These are phyloP conservation scores for Leptura quadrifasciata DNA, from an alignment of 2,888 invertebrate species.

Conservation along the genomic window DNA sequence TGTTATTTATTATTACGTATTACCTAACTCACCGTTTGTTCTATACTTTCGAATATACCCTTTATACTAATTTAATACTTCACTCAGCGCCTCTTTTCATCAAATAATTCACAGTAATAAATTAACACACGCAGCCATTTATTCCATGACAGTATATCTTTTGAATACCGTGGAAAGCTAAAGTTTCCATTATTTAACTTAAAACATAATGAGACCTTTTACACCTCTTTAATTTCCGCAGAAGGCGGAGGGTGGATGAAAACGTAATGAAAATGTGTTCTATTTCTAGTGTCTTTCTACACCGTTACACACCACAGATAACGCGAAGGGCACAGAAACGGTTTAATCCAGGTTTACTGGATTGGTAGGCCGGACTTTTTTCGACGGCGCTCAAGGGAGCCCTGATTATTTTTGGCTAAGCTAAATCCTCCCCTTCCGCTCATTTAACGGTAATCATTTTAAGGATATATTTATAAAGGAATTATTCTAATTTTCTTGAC, in stretches of 20 bases:
- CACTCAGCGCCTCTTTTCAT: background rate
- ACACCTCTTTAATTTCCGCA: constrained; percentile 63
- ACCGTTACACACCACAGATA: constrained; percentile 51
- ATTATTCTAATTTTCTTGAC: constrained; percentile 22
- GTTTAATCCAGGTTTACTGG: constrained; percentile 25
- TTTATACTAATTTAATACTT: background rate
- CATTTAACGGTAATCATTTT: constrained; percentile 24
- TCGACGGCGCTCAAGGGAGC: background rate
- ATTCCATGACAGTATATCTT: constrained; percentile 24
- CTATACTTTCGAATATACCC: background rate
- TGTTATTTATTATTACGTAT: background rate
- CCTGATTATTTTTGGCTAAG: constrained; percentile 15
- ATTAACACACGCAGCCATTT: constrained; percentile 30
- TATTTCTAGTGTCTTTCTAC: constrained; percentile 51
- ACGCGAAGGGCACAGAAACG: constrained; percentile 36
- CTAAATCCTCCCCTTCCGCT: background rate
- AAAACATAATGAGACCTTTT: constrained; percentile 51
- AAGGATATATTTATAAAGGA: background rate
- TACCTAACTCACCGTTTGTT: background rate
- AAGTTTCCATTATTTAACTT: constrained; percentile 49
- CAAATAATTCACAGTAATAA: constrained; percentile 25
- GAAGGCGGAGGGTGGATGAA: constrained; percentile 57
- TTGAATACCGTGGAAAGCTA: constrained; percentile 39
- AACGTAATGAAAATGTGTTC: constrained; percentile 59
- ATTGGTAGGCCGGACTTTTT: constrained; percentile 18